Evolutionary conservation across 92 coral and sea anemone genomes (phyloP).

Genomic region (Parazoanthus atlanticus): DNA sequence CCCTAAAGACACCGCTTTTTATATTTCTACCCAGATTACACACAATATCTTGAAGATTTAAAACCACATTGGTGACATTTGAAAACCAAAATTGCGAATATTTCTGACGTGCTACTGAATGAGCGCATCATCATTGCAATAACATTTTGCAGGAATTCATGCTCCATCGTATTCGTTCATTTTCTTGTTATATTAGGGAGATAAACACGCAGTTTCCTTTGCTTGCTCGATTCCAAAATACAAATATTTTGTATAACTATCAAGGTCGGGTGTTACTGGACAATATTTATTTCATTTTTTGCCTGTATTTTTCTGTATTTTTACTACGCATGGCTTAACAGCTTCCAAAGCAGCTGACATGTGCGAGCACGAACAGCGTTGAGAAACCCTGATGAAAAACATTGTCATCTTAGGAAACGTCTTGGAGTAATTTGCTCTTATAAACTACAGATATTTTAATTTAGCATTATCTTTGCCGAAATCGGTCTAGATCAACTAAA

Average conservation of each 20-base stretch:
- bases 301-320: slow-evolving; percentile 80
- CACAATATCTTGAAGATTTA: background rate
- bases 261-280: slow-evolving; percentile 58
- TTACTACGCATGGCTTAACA: slow-evolving; percentile 91
- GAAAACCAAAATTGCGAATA: background rate
- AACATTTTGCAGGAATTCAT: slow-evolving; percentile 23
- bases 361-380: slow-evolving; percentile 21
- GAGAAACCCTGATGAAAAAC: background rate
- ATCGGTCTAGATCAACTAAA: background rate
- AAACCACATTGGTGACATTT: background rate
- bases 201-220: slow-evolving; percentile 6
- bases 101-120: background rate
- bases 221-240: slow-evolving; percentile 33
- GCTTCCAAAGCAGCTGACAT: slow-evolving; percentile 46
- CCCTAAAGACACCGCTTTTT: background rate
- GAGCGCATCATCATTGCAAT: background rate
- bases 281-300: slow-evolving; percentile 74
- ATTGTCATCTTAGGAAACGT: background rate
- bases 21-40: background rate
- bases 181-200: background rate
- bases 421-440: background rate
- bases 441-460: background rate
- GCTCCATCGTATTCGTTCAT: background rate
- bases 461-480: background rate
- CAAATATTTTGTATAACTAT: slow-evolving; percentile 17